A percentile compares a stretch with the other conserved stretches of the same genome.
phyloP scores from a whole-genome alignment of 2,113 vertebrate genomes.

The Crypturellus undulatus region DNA sequence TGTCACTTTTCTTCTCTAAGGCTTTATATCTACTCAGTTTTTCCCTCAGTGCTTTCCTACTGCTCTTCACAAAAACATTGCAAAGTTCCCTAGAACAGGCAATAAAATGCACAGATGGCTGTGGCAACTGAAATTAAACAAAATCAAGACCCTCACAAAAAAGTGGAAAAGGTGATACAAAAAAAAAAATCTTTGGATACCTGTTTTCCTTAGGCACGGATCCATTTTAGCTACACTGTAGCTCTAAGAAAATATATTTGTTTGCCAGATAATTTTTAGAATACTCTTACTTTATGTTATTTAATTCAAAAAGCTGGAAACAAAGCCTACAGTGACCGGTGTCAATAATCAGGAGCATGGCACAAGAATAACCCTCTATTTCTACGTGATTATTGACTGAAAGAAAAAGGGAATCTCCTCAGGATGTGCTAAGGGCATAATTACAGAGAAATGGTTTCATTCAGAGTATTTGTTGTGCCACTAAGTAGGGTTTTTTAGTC shows the following conservation, averaged over 20 bases:
- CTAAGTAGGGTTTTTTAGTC: not conserved
- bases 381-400: not conserved
- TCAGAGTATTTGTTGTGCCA: not conserved
- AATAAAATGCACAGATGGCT: conserved; percentile 51
- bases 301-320: not conserved
- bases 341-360: rapidly evolving
- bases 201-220: not conserved
- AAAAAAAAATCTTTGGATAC: not conserved
- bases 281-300: not conserved
- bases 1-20: conserved; percentile 54
- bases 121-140: conserved; percentile 42
- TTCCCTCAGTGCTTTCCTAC: conserved; percentile 48
- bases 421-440: not conserved
- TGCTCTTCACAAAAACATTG: conserved; percentile 25
- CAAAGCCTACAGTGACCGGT: not conserved
- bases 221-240: not conserved
- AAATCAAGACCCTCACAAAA: conserved; percentile 31
- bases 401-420: not conserved
- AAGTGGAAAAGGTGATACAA: conserved; percentile 9
- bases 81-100: conserved; percentile 36
- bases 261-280: not conserved
- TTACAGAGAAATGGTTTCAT: not conserved
- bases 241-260: not conserved
- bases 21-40: conserved; percentile 46
- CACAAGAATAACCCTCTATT: not conserved